These are phyloP conservation scores for Fulmarus glacialis DNA, from an alignment of 2,113 vertebrate species.

Conservation along the genomic window DNA sequence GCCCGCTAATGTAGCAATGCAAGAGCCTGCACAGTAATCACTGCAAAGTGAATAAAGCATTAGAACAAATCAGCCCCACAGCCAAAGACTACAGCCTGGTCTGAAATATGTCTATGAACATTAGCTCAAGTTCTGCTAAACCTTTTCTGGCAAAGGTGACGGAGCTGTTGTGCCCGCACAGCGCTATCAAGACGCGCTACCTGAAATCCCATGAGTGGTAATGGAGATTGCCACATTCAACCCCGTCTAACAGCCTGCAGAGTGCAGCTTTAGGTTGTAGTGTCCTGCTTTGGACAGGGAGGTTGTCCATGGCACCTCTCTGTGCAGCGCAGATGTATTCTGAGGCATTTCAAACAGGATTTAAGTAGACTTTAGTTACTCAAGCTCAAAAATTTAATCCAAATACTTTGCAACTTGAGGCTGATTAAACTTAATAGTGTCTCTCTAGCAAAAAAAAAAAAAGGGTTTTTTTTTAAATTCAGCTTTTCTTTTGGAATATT, in stretches of 20 bases:
- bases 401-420: not conserved
- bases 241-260: rapidly evolving
- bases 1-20: not conserved
- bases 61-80: not conserved
- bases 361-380: not conserved
- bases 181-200: not conserved
- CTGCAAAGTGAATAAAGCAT: not conserved
- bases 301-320: rapidly evolving
- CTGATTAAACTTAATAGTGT: not conserved
- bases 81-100: not conserved
- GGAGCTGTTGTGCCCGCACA: not conserved
- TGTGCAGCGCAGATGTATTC: too few species aligned
- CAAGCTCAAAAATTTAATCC: not conserved
- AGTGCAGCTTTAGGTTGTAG: not conserved
- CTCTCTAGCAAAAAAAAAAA: too few species aligned
- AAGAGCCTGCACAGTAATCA: not conserved
- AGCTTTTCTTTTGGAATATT: not conserved
- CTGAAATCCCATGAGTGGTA: not conserved
- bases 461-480: not conserved
- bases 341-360: not conserved
- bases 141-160: not conserved
- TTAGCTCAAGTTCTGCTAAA: not conserved
- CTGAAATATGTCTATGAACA: not conserved
- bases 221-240: too few species aligned
- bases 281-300: not conserved